Conservation (phyloP, 1,140 invertebrate species). For the Chrysoperla carnea region DNA sequence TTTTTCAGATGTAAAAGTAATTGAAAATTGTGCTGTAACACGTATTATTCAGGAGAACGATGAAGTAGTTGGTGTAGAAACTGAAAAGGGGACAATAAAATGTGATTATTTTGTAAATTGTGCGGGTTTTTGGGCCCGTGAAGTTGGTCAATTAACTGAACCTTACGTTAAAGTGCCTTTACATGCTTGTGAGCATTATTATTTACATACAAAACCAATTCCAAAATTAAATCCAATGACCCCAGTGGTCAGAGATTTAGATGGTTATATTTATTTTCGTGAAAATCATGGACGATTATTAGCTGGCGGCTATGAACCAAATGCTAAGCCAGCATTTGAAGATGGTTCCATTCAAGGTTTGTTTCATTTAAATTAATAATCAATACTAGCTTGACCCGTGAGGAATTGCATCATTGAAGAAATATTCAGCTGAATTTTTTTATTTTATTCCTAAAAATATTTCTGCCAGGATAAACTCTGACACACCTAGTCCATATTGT, state of each 20-base stretch:
- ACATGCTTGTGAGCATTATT: conserved; percentile 87
- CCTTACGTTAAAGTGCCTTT: conserved; percentile 80
- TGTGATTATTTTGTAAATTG: conserved; percentile 90
- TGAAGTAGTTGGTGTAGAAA: conserved; percentile 54
- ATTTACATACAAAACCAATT: conserved; percentile 71
- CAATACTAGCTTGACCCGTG: no score
- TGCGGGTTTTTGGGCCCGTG: conserved; percentile 60
- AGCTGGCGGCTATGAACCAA: conserved; percentile 71
- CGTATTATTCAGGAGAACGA: conserved; percentile 46
- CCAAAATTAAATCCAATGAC: conserved; percentile 47
- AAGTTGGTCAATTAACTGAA: conserved; percentile 62
- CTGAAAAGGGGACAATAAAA: conserved; percentile 52
- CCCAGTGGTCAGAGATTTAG: conserved; percentile 77
- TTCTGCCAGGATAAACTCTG: no score
- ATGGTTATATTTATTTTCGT: conserved; percentile 74
- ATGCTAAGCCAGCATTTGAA: conserved; percentile 80
- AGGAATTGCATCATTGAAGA: no score
- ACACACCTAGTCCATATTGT: no score
- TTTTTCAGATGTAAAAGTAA: conserved; percentile 57
- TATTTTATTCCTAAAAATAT: neutral
- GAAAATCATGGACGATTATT: conserved; percentile 64
- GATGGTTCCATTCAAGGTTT: conserved; percentile 45
- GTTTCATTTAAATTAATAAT: conserved; percentile 2
- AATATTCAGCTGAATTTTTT: no score
- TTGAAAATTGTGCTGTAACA: conserved; percentile 65